Percentiles rank a stretch among this genome's conserved stretches.
Evolutionary conservation across 2,113 vertebrate genomes (phyloP).

Genomic region (Tricholaema leucomelas): DNA sequence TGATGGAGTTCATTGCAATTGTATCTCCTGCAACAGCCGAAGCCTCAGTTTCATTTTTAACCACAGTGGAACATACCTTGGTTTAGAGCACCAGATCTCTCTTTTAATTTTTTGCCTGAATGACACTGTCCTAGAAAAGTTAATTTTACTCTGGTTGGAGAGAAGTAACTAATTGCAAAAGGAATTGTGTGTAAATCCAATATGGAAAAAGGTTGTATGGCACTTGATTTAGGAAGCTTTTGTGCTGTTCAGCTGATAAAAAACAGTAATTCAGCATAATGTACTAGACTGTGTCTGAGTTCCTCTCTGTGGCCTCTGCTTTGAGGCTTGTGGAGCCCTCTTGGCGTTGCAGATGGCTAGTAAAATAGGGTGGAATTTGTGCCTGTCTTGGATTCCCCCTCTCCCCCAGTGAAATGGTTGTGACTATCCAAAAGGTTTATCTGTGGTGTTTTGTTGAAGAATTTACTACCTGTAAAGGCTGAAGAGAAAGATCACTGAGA

Average conservation of each 20-base stretch:
- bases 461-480: neutral
- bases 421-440: neutral
- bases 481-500: neutral
- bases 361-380: neutral
- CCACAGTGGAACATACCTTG: rapidly evolving
- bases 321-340: neutral
- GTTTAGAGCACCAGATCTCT: neutral
- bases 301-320: neutral
- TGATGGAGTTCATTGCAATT: neutral
- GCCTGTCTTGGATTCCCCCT: rapidly evolving
- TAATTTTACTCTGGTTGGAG: neutral
- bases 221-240: neutral
- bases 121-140: neutral
- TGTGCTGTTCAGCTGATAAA: neutral
- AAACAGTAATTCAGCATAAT: neutral
- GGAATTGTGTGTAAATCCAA: neutral
- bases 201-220: neutral
- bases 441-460: neutral
- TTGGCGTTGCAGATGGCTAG: neutral
- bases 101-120: neutral
- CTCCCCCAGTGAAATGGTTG: neutral
- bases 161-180: neutral
- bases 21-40: neutral
- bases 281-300: neutral
- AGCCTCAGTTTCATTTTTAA: conserved; percentile 6